Evolutionary conservation across 2,797 vertebrate species (phyloP).

Genomic region (Tokudaia tokunoshimensis): DNA sequence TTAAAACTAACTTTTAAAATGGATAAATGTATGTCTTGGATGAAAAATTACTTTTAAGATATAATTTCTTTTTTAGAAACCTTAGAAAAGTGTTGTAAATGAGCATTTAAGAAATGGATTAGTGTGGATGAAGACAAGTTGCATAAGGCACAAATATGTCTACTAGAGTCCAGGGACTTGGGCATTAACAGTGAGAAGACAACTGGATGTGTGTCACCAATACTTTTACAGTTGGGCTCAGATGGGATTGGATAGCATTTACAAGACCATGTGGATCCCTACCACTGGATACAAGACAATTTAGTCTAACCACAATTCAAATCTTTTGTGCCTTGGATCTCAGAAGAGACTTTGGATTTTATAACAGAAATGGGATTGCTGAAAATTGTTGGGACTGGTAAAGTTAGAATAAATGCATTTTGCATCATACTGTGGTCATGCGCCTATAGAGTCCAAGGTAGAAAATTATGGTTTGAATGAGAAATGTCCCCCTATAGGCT

Average conservation of each 20-base stretch:
- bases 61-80: background rate
- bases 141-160: background rate
- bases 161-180: background rate
- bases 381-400: background rate
- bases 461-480: background rate
- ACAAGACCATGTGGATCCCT: background rate
- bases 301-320: background rate
- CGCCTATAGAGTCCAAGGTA: background rate
- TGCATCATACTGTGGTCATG: background rate
- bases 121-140: background rate
- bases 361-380: background rate
- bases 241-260: background rate
- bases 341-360: background rate
- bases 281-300: background rate
- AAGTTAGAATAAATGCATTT: background rate
- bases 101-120: background rate
- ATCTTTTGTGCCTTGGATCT: background rate
- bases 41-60: background rate
- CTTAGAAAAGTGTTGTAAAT: background rate
- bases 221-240: background rate
- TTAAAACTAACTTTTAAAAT: constrained; percentile 8
- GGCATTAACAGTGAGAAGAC: background rate
- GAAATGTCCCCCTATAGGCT: background rate
- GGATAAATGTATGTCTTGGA: background rate
- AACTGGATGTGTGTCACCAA: accelerated